Conservation (phyloP, 2,888 invertebrate genomes). For the Rhamphomyia laevipes region DNA sequence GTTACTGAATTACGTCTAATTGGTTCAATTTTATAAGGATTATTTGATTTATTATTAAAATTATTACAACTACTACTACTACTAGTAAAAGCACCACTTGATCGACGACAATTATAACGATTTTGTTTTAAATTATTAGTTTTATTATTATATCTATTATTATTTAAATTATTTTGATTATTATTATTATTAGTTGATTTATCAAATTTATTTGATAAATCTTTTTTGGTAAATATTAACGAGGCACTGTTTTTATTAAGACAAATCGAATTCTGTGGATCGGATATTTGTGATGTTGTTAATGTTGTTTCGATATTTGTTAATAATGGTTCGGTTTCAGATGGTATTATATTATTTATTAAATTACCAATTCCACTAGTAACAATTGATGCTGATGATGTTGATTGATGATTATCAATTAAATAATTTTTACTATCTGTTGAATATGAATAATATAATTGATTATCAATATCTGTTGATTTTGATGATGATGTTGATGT, state of each 20-base stretch:
- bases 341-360: slow-evolving; percentile 14
- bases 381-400: background rate
- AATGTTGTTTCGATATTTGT: slow-evolving; percentile 28
- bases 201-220: slow-evolving; percentile 13
- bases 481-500: background rate
- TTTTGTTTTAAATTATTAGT: background rate
- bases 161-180: background rate
- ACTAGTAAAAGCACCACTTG: slow-evolving; percentile 13
- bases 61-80: slow-evolving; percentile 15
- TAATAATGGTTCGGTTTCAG: slow-evolving; percentile 33
- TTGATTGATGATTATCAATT: background rate
- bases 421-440: background rate
- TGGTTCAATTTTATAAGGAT: background rate
- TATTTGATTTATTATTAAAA: slow-evolving; percentile 5
- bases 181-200: background rate
- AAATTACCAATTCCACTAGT: background rate
- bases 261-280: slow-evolving; percentile 30
- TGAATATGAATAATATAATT: background rate
- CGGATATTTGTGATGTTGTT: no score
- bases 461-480: background rate
- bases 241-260: slow-evolving; percentile 34
- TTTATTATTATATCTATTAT: background rate
- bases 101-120: slow-evolving; percentile 1
- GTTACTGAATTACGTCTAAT: background rate
- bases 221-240: slow-evolving; percentile 35